Evolutionary conservation across 2,113 vertebrate species (phyloP), one percentile per base, ranked within the genome.

Genomic region (Oncorhynchus masou): DNA sequence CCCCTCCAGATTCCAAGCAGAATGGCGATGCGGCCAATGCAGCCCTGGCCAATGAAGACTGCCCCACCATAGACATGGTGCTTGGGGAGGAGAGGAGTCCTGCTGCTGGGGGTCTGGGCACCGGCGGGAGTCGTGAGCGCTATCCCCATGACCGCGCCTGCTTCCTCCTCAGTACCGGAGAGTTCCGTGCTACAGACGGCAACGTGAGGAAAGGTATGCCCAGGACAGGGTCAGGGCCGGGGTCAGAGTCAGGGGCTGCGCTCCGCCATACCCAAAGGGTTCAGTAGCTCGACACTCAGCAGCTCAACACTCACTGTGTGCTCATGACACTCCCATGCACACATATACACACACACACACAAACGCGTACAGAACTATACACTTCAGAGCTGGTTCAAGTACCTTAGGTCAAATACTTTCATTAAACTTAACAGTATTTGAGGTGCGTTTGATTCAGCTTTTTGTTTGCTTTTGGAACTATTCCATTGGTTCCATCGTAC

Each of bases 41-140:
- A 69, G 97, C 98, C 84, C 93, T 99, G 94, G 98, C 97, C 92
- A 98, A 99, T 62, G 98, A 99, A 95, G 98, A 99, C 95, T 99
- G 98, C 89, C 98, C 98, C 90, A 97, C 95, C 91, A 99, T 99
- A 88, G 97, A 99, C 95, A 97, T 99, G 94, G 97, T 97, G 85
- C 94, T 99, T 78, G 96, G 96, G 68, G 97, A 99, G 75, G 97
- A 99, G 92, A 95, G 96, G 83, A 96, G 97, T 92, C 96, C 97
- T 67, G 93, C 92, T 60, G 92, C 91, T 0, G 90, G 91, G 4
- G 92, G 88, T 12, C 83, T 91, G 0, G 91, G 92, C 68, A 87
- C 91, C 60, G 84, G 77, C 78, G 82, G 86, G 13, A 91, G 91
- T 69, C 92, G 92, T 0, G 93, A 93, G 79, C 92, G 92, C 57